Evolutionary conservation across 2,113 vertebrate genomes (phyloP), one percentile per base, ranked within the genome.

Genomic region (Epinephelus fuscoguttatus): DNA sequence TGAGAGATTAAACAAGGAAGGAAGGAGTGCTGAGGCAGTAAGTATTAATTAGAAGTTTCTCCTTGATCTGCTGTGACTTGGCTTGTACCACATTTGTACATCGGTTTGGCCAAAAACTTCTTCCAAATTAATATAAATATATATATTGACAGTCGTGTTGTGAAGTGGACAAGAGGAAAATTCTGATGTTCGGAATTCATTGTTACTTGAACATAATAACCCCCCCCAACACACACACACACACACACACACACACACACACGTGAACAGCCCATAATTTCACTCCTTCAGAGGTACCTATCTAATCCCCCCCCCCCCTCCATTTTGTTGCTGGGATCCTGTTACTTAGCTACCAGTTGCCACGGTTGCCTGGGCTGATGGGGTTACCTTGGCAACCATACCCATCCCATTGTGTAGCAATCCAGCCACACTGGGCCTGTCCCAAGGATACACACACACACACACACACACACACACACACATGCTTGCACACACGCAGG

Each of bases 331-430:
- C 78, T 5, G 52, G 63, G 78, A 70, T 91, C 78, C 82, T 93
- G 92, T 94, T 91, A 88, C 93, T 94, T 93, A 92, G 93, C 81
- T 93, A 93, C 93, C 81, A 86, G 87, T 90, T 90, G 80, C 87
- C 78, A 86, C 70, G 78, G 92, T 80, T 90, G 79, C 87, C 86
- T 71, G 59, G 89, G 85, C 89, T 84, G 90, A 92, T 91, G 79
- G 70, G 71, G 91, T 95, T 88, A 83, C 92, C 93, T 75, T 92
- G 88, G 89, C 84, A 95, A 94, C 93, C 70, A 70, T 92, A 84
- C 88, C 81, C 84, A 91, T 94, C 93, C 88, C 88, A 91, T 89
- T 92, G 90, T 91, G 85, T 92, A 69, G 61, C 42, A 14, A 82
- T 83, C 47, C 63, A 81, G 81, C 77, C 56, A 75, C 60, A 33